Evolutionary conservation across 2,113 vertebrate species (phyloP), one percentile per base, ranked within the genome.

Genomic region (Pedionomus torquatus): DNA sequence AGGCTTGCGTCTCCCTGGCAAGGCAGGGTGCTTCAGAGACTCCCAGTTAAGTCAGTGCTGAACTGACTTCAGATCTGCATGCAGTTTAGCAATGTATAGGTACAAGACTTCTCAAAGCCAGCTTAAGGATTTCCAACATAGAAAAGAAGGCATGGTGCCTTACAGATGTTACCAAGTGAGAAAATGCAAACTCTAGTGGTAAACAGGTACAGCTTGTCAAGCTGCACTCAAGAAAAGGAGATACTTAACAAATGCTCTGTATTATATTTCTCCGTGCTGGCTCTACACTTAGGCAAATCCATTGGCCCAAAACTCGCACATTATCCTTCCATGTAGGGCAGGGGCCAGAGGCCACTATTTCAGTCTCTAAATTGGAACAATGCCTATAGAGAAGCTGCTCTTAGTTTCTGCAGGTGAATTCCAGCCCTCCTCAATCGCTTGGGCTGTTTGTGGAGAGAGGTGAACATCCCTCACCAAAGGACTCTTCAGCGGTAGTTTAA

Each of bases 361-460:
- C 65, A 46, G n/a, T 33, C 44, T 87, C 93, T 83, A 93, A 87
- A 96, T 74, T 88, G 71, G 90, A 92, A 55, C 39, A 80, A 7
- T 33, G 55, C 81, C 87, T 61, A 41, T 8, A 43, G 65, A 79
- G 77, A 95, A 81, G 14, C 51, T 58, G 24, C 28, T 80, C 7
- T 75, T 82, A 7, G 0, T 63, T 95, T 96, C 91, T 74, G 54
- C 81, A 66, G 70, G 57, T 79, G 89, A 87, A 78, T 94, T 97
- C 74, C 92, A 94, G 57, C 83, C 44, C 52, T 87, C n/a, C 31
- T 95, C 84, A 83, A 69, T 94, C 14, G 2, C 63, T 91, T 91
- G 80, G 83, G 92, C 72, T 82, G 91, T 89, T 90, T 84, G 41
- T 74, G 70, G 44, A 86, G 72, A 63, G 49, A 87, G 33, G 28